These are phyloP conservation scores for Tenebrosternarchus preto DNA, from an alignment of 2,113 vertebrate species.

Conservation along the genomic window DNA sequence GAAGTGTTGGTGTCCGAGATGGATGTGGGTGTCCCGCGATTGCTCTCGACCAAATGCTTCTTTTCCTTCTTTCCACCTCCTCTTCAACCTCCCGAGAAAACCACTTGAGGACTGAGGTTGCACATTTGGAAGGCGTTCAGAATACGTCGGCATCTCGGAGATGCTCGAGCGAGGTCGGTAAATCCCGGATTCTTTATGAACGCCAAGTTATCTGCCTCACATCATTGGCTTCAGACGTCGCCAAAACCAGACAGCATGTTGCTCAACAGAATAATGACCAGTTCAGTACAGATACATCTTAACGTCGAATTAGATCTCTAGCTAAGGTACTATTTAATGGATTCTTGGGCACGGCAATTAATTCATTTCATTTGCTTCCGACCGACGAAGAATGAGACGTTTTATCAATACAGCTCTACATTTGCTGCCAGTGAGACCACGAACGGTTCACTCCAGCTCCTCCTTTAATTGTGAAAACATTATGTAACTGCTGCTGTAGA, in stretches of 20 bases:
- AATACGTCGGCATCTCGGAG: constrained; percentile 67
- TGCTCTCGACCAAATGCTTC: not conserved
- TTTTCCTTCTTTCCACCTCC: constrained; percentile 46
- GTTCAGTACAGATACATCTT: not conserved
- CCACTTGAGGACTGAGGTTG: constrained; percentile 65
- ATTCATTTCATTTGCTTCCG: no score
- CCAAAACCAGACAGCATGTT: no score
- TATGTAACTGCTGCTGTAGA: no score
- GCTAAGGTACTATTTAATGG: not conserved
- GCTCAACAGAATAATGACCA: not conserved
- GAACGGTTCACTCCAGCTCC: no score
- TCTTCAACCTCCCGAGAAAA: constrained; percentile 60
- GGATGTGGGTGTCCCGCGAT: not conserved
- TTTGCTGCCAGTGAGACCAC: no score
- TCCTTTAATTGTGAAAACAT: no score
- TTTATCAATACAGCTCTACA: no score
- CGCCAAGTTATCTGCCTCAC: not conserved
- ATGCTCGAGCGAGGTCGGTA: constrained; percentile 68
- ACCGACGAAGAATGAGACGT: no score
- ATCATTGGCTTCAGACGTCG: constrained; percentile 30
- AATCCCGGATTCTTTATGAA: constrained; percentile 54
- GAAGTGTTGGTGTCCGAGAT: not conserved
- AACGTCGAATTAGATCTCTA: not conserved
- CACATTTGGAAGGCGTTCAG: constrained; percentile 69
- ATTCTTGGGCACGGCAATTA: not conserved